Base-by-base conservation (phyloP, 2,113 vertebrate species). In the Rhineura floridana region DNA sequence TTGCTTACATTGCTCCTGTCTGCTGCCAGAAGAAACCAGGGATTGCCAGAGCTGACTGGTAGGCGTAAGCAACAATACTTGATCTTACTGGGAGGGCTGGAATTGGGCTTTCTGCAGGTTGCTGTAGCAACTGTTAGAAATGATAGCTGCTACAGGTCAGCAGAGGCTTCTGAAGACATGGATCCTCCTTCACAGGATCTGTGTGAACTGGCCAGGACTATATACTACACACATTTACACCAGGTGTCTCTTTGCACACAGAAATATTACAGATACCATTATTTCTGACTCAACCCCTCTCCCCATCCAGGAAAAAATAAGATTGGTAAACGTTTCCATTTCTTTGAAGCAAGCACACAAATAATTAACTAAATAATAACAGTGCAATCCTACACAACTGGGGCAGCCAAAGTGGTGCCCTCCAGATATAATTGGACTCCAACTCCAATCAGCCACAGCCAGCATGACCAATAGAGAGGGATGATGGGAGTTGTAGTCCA, bases 321-420 rank as follows among this genome's bases (percentile, higher is more conserved):
- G 44, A 39, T 30, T 28, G 42, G 44, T 48, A 36, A 1, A 46
- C 48, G 19, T 69, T 30, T 67, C 48, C n/a, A 12, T 23, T 44
- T 39, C 84, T 70, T 80, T 65, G 39, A 90, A 89, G 89, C 2
- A 0, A 82, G 59, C 84, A 87, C 86, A 94, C 52, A 83, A n/a
- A 65, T 83, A 0, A 79, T 48, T 85, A 87, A 88, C 88, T 91
- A 93, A 94, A 89, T 88, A 94, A 93, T n/a, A n/a, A n/a, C n/a
- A n/a, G n/a, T n/a, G n/a, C n/a, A n/a, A n/a, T n/a, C n/a, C n/a
- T n/a, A n/a, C n/a, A n/a, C n/a, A n/a, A n/a, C n/a, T n/a, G n/a
- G n/a, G n/a, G n/a, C n/a, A n/a, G n/a, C n/a, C n/a, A n/a, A n/a
- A n/a, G n/a, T n/a, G n/a, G n/a, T n/a, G n/a, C n/a, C n/a, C n/a